Base-by-base conservation (phyloP, 2,888 invertebrate genomes). In the Temnothorax unifasciatus region DNA sequence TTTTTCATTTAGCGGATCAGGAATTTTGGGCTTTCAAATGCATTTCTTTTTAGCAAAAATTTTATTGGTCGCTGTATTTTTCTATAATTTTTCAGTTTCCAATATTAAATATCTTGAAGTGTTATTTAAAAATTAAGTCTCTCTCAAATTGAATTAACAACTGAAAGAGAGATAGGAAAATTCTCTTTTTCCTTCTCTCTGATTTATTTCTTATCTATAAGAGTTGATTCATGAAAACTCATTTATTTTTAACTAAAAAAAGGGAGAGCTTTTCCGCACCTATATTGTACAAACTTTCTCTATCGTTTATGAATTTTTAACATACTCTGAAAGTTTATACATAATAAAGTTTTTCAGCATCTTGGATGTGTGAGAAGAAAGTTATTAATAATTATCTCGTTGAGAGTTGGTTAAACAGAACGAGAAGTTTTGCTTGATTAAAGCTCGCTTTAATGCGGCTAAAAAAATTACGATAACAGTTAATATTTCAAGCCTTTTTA, bases 291-390 rank as follows among this genome's bases (percentile, higher is more conserved):
- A 38, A 38, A 64, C 63, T 64, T 75, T 57, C 59, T n/a, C 38
- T 73, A 9, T 81, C 50, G 15, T 29, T 71, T 50, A 25, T 50
- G 44, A 71, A 73, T 73, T 9, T 59, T 81, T 71, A 71, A 71
- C 18, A 47, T 5, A 41, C n/a, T 8, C 4, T 21, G 18, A 41
- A 54, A 54, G 54, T 77, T 66, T 29, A 44, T 34, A 57, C 21
- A 21, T 59, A n/a, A 21, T 59, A n/a, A 44, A 47, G 15, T 69
- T 52, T 52, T 63, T 57, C 21, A 47, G 21, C 15, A 59, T 29
- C 34, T 77, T 54, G n/a, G 9, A 44, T 9, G n/a, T 15, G 29
- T 52, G 29, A 57, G 18, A 13, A 57, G 21, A 21, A 34, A 57
- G 34, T 34, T 47, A 44, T 66, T 57, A 77, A 59, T 59, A 61